Conservation (phyloP, 2,113 vertebrate genomes). For the Pterocles gutturalis region DNA sequence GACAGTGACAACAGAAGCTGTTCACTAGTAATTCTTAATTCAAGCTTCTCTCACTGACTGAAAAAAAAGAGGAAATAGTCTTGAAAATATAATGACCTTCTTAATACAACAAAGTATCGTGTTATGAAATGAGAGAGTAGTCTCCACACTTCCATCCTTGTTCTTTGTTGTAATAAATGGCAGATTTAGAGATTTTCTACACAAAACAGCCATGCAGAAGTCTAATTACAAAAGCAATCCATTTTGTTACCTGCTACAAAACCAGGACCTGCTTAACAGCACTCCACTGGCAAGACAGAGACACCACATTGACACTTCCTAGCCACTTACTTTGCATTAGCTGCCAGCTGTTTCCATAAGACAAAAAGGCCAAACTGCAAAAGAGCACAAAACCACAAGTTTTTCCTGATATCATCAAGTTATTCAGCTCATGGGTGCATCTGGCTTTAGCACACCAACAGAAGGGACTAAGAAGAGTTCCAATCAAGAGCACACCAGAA, state of each 20-base stretch:
- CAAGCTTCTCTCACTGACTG: background rate
- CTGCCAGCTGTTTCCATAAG: background rate
- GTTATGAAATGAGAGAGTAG: background rate
- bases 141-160: background rate
- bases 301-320: background rate
- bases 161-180: background rate
- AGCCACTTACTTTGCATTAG: background rate
- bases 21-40: background rate
- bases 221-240: background rate
- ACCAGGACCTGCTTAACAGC: background rate
- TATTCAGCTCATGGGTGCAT: background rate
- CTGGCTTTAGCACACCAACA: background rate
- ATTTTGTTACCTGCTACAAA: background rate
- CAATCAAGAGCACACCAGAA: background rate
- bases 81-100: background rate
- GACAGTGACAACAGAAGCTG: background rate
- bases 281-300: background rate
- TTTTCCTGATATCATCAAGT: background rate
- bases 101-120: background rate
- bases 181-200: background rate
- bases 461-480: background rate
- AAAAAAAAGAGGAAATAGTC: background rate
- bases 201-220: background rate
- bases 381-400: fast-evolving
- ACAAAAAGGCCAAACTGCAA: background rate